Base-by-base conservation (phyloP, 2,113 vertebrate species). In the Eublepharis macularius region DNA sequence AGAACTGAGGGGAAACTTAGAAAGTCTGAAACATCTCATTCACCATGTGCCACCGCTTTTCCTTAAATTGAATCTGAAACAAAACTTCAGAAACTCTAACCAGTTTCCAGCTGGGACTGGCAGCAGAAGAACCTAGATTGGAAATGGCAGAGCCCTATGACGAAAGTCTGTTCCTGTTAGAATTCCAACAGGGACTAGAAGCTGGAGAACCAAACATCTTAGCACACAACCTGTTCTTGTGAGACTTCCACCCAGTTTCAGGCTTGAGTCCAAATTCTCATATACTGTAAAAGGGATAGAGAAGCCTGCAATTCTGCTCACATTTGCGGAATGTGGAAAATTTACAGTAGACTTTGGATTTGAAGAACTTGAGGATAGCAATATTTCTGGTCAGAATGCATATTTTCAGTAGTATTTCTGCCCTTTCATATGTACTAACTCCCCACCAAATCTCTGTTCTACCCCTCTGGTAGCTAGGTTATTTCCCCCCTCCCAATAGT, bases 161-260 rank as follows among this genome's bases (percentile, higher is more conserved):
- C 3, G 84, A 86, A 80, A 84, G 2, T 68, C 47, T 87, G 34
- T 76, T 92, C 60, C 51, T 77, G 39, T 0, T 0, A 88, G 79
- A 63, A 41, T 86, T 76, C 87, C 36, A 80, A 74, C 84, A 86
- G 84, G 69, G 84, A 86, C 77, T 80, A 54, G 80, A 84, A 93
- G 66, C 0, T n/a, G 5, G 26, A 0, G 0, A 0, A 79, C n/a
- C 11, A 1, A 68, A 54, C 0, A 2, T 73, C 21, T 39, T 74
- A 24, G 32, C 87, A 47, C 69, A 80, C 34, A 80, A 74, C 36
- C 49, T 92, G 29, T 88, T 94, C 90, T 86, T 92, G 60, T 70
- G 86, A 83, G 34, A 80, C 85, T 92, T 4, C 57, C 26, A 87
- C 75, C 77, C 80, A 70, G 86, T 87, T 83, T 49, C 32, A 86